Evolutionary conservation across 1,140 invertebrate species (phyloP).

Genomic region (Sitodiplosis mosellana): DNA sequence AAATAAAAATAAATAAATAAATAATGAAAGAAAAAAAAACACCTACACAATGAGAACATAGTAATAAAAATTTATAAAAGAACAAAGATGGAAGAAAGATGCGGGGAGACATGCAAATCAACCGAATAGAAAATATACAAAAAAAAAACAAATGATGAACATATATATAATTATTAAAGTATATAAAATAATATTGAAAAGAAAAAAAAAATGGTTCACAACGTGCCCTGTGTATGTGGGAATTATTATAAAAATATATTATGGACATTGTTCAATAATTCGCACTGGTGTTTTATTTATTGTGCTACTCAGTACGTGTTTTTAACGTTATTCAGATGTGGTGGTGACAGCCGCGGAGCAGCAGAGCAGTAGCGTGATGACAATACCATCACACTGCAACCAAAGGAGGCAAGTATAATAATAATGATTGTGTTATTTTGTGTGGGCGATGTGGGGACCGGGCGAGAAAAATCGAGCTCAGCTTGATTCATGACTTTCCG

Average conservation of each 20-base stretch:
- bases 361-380: too few relatives aligned
- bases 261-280: slow-evolving; percentile 69
- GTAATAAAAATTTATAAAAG: background rate
- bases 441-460: too few relatives aligned
- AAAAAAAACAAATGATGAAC: slow-evolving; percentile 15
- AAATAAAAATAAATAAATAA: background rate
- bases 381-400: too few relatives aligned
- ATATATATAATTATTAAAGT: slow-evolving; percentile 3
- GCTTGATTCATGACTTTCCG: too few relatives aligned
- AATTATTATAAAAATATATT: slow-evolving; percentile 51
- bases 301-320: background rate
- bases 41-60: slow-evolving; percentile 1
- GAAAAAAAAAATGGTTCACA: slow-evolving; percentile 48
- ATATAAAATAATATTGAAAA: slow-evolving; percentile 8
- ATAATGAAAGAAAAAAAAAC: background rate
- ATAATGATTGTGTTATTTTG: too few relatives aligned
- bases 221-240: slow-evolving; percentile 64
- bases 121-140: background rate
- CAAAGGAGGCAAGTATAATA: too few relatives aligned
- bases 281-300: slow-evolving; percentile 28
- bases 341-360: too few relatives aligned
- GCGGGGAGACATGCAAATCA: background rate
- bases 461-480: too few relatives aligned
- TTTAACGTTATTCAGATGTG: too few relatives aligned
- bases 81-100: background rate